A percentile compares a stretch with the other conserved stretches of the same genome.
phyloP scores from a whole-genome alignment of 2,113 vertebrate species.

The Sphyrna mokarran region DNA sequence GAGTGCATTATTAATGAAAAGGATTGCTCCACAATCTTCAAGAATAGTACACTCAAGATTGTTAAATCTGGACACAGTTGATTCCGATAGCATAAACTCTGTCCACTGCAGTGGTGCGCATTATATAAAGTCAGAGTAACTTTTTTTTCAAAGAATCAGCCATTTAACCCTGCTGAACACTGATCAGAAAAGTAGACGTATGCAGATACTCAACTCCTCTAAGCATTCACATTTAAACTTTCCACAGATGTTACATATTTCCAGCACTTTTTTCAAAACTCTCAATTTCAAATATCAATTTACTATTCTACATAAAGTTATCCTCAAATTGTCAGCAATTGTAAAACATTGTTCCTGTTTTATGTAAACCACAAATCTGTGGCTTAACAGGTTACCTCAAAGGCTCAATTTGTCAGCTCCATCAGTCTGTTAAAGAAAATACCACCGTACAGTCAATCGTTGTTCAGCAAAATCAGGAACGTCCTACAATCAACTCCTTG shows the following conservation, averaged over 20 bases:
- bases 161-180: neutral
- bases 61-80: neutral
- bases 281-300: neutral
- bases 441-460: neutral
- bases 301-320: neutral
- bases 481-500: too few relatives aligned
- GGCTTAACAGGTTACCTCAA: neutral
- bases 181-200: neutral
- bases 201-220: neutral
- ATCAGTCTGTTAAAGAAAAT: neutral
- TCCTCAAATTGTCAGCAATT: neutral
- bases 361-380: neutral
- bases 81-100: neutral
- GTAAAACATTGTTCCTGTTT: neutral
- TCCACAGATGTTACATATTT: neutral
- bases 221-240: neutral
- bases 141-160: neutral
- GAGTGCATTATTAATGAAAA: neutral
- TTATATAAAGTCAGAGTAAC: neutral
- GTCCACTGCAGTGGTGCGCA: neutral
- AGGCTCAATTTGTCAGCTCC: neutral
- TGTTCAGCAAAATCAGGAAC: neutral
- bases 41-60: neutral
- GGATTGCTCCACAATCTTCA: neutral
- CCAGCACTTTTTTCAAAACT: neutral